Evolutionary conservation across 2,113 vertebrate genomes (phyloP), one percentile per base, ranked within the genome.

Genomic region (Motacilla alba): DNA sequence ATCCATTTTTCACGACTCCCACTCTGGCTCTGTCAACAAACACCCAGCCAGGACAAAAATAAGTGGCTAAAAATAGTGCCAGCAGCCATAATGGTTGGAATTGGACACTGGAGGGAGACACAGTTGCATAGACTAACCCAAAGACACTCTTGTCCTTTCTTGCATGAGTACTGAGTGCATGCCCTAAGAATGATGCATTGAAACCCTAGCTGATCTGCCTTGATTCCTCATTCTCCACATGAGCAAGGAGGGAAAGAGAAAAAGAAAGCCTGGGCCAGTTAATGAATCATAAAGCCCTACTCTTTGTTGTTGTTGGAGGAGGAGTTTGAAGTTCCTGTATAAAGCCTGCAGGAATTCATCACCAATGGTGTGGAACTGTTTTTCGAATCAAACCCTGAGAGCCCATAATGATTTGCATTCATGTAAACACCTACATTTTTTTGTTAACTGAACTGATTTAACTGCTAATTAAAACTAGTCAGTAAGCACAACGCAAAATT

Each of bases 381-480:
- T 95, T 97, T 93, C 15, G 7, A 97, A 97, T 93, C 72, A 75
- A 92, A 85, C 94, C 92, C 92, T 67, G 66, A 96, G 93, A 98
- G 96, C 84, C 53, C 96, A 90, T 85, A 92, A 56, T 90, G 92
- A 97, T 98, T 98, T 98, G 97, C 93, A 97, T 97, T 97, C 96
- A 93, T 96, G 96, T 97, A 98, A 98, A 98, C 87, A 97, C 97
- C 96, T 97, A 96, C 94, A 95, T 97, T 97, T 98, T 97, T 97
- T 96, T 0, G n/a, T 97, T 98, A 98, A 98, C 95, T 95, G 97
- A 98, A 98, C 96, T 97, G 97, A 98, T 98, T 98, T 98, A 98
- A 98, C 96, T 98, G 97, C 97, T 98, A 98, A 98, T 98, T 98
- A 98, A 98, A 98, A 98, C 93, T 97, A 98, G 96, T 97, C 97